Evolutionary conservation across 2,888 invertebrate species (phyloP).

Genomic region (Rutpela maculata): DNA sequence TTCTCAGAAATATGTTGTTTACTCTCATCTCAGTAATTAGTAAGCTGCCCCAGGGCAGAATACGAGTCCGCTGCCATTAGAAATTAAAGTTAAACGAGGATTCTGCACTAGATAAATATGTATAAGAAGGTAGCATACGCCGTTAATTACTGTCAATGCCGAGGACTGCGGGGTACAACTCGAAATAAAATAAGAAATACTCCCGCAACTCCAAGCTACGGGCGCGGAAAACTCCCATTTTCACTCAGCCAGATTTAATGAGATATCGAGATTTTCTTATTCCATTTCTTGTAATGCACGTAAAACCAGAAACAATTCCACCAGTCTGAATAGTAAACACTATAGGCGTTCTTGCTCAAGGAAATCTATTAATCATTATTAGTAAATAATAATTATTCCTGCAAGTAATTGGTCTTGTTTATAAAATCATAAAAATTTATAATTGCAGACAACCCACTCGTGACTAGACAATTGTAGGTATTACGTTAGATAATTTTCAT

Average conservation of each 20-base stretch:
- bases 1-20: constrained; percentile 72
- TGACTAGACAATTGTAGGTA: neutral
- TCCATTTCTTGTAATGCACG: constrained; percentile 30
- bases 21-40: constrained; percentile 69
- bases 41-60: constrained; percentile 66
- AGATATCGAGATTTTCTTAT: constrained; percentile 50
- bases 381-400: constrained; percentile 16
- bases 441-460: constrained; percentile 8
- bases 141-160: constrained; percentile 59
- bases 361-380: constrained; percentile 5
- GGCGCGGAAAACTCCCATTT: constrained; percentile 44
- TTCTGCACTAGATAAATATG: constrained; percentile 69
- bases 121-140: constrained; percentile 63
- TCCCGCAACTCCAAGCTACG: constrained; percentile 23
- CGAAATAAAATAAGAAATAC: constrained; percentile 42
- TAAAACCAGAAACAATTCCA: constrained; percentile 34
- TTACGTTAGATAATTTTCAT: neutral
- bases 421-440: neutral
- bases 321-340: constrained; percentile 3
- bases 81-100: constrained; percentile 69
- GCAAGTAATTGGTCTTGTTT: constrained; percentile 15
- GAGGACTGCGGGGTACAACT: constrained; percentile 35
- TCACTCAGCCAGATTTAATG: constrained; percentile 53
- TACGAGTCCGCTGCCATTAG: constrained; percentile 66
- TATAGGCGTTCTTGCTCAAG: constrained; percentile 30